Conservation (phyloP, 2,888 invertebrate species). For the Papilio protenor region DNA sequence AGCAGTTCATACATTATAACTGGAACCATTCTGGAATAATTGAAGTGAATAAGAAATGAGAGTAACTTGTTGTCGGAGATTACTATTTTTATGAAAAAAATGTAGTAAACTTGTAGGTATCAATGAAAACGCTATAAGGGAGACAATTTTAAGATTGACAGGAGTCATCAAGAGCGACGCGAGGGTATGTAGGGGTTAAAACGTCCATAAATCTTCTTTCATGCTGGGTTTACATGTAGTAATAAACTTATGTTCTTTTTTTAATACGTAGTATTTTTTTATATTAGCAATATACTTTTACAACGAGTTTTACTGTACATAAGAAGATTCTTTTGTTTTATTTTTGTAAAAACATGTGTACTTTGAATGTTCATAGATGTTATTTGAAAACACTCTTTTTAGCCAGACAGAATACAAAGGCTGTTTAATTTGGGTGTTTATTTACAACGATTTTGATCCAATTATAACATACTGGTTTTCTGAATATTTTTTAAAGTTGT, state of each 20-base stretch:
- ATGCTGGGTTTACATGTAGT: conserved; percentile 61
- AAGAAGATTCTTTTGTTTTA: neutral
- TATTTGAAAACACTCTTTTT: too few species aligned
- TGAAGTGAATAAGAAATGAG: too few species aligned
- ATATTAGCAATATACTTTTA: conserved; percentile 15
- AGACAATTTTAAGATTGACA: conserved; percentile 73
- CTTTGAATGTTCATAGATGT: neutral
- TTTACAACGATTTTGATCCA: too few species aligned
- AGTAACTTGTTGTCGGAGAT: too few species aligned
- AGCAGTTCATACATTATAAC: too few species aligned
- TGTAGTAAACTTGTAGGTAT: neutral
- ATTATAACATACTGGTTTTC: too few species aligned
- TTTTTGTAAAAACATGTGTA: neutral
- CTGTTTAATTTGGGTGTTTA: too few species aligned
- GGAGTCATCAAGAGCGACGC: conserved; percentile 72
- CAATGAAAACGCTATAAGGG: conserved; percentile 54
- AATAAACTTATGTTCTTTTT: conserved; percentile 35
- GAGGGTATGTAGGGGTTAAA: conserved; percentile 66
- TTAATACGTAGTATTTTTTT: conserved; percentile 26
- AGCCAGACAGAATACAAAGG: too few species aligned
- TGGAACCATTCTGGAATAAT: too few species aligned
- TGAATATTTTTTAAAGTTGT: too few species aligned
- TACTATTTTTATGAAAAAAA: neutral
- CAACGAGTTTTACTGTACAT: conserved; percentile 6
- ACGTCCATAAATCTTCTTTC: conserved; percentile 74